These are phyloP conservation scores for Chironomus riparius DNA, from an alignment of 2,888 invertebrate genomes.

Conservation along the genomic window DNA sequence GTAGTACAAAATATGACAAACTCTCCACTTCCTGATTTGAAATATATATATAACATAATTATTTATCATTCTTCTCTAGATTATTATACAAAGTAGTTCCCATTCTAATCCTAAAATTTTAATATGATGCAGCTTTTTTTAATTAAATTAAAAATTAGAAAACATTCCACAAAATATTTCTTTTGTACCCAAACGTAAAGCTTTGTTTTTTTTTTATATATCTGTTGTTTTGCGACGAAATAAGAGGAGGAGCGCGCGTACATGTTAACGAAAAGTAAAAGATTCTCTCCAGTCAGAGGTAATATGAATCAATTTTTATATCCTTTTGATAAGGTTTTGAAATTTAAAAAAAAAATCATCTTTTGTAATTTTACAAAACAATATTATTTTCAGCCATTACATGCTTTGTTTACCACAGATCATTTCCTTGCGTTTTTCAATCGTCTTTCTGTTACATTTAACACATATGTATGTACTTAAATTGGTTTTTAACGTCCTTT, in stretches of 20 bases:
- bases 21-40: too few relatives aligned
- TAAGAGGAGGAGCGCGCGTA: not conserved
- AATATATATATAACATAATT: too few relatives aligned
- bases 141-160: not conserved
- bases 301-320: not conserved
- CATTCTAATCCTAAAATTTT: not conserved
- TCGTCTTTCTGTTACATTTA: not conserved
- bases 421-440: not conserved
- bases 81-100: not conserved
- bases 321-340: too few relatives aligned
- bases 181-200: not conserved
- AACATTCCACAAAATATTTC: not conserved
- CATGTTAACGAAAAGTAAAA: not conserved
- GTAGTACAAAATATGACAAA: too few relatives aligned
- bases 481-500: not conserved
- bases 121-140: not conserved
- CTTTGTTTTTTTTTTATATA: not conserved
- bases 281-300: not conserved
- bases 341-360: too few relatives aligned
- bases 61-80: too few relatives aligned
- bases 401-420: not conserved
- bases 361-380: too few relatives aligned
- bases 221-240: not conserved
- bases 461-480: not conserved
- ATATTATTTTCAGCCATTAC: not conserved